phyloP scores from a whole-genome alignment of 2,888 invertebrate genomes.

The Leucania comma region DNA sequence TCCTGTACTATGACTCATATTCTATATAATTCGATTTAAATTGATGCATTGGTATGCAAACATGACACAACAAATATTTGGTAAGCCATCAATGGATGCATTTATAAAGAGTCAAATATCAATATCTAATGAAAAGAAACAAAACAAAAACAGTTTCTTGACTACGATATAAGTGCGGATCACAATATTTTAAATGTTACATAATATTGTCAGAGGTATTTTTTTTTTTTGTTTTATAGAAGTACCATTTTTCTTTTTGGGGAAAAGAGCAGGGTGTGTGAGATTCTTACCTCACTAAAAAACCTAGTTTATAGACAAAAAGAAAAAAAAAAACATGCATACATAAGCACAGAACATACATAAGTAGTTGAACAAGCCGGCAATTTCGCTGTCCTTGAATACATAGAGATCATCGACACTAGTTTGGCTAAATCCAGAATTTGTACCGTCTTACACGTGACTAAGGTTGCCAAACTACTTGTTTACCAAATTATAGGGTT shows the following conservation, averaged over 20 bases:
- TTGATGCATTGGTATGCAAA: constrained; percentile 28
- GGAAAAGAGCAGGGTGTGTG: too few species aligned
- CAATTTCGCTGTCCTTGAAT: constrained; percentile 68
- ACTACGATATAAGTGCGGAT: too few species aligned
- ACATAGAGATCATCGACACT: constrained; percentile 69
- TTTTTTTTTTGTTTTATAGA: too few species aligned
- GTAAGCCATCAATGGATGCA: constrained; percentile 30
- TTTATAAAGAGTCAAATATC: background rate
- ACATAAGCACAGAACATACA: too few species aligned
- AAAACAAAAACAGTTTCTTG: too few species aligned
- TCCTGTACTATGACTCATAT: constrained; percentile 51
- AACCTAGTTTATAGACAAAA: too few species aligned
- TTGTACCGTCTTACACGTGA: constrained; percentile 62
- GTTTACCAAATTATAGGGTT: constrained; percentile 44
- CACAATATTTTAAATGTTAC: too few species aligned
- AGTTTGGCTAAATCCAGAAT: constrained; percentile 68
- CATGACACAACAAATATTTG: constrained; percentile 12
- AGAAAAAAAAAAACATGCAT: too few species aligned
- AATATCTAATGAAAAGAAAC: too few species aligned
- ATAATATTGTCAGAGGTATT: constrained; percentile 4
- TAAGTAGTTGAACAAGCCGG: too few species aligned
- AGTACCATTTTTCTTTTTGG: too few species aligned
- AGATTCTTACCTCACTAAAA: too few species aligned
- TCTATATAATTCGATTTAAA: constrained; percentile 27
- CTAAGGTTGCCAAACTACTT: constrained; percentile 50